These are phyloP conservation scores for Hirudo medicinalis DNA, from an alignment of 1,140 invertebrate genomes.

Conservation along the genomic window DNA sequence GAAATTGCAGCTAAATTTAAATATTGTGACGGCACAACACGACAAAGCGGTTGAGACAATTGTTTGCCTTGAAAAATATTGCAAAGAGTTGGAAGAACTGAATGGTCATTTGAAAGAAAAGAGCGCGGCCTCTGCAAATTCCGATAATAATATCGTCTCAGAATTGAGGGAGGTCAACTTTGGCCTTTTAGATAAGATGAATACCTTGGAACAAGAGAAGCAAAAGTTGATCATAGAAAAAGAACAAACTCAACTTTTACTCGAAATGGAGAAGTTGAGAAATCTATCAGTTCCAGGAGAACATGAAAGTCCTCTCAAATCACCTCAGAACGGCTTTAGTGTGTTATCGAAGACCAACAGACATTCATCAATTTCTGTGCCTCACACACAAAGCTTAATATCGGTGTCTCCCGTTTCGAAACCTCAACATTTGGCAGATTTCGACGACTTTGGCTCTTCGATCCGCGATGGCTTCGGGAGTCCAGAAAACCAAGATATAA, in stretches of 20 bases:
- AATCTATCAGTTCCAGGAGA: not conserved
- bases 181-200: not conserved
- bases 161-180: not conserved
- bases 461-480: not conserved
- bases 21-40: not conserved
- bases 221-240: constrained; percentile 3
- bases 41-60: not conserved
- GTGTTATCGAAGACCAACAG: not conserved
- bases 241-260: not conserved
- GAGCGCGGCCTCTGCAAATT: not conserved
- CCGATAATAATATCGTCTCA: not conserved
- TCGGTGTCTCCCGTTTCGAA: not conserved
- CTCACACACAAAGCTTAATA: not conserved
- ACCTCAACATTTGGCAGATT: not conserved
- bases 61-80: not conserved
- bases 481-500: constrained; percentile 8
- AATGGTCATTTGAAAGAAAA: not conserved
- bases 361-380: not conserved
- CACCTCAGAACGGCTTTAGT: not conserved
- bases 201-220: not conserved
- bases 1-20: not conserved
- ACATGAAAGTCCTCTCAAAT: not conserved
- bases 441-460: not conserved
- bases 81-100: not conserved
- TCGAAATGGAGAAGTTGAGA: constrained; percentile 1